Evolutionary conservation across 2,797 vertebrate genomes (phyloP).

Genomic region (Peromyscus aztecus): DNA sequence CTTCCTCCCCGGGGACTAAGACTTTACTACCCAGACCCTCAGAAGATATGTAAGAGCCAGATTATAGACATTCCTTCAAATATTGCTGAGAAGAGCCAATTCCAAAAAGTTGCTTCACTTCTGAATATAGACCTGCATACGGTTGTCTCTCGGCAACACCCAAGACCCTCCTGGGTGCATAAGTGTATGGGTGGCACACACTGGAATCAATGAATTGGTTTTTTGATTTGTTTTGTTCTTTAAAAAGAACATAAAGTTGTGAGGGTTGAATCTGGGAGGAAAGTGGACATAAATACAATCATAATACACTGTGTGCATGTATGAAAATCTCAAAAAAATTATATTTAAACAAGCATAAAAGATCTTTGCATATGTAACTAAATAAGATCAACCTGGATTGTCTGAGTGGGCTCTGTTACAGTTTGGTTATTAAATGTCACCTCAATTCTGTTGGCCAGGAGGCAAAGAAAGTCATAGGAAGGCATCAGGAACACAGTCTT

Average conservation of each 20-base stretch:
- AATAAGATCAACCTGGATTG: background rate
- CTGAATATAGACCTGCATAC: background rate
- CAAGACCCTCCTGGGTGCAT: fast-evolving
- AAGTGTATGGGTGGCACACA: background rate
- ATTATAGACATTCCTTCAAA: background rate
- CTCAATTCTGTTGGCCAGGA: background rate
- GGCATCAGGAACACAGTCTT: background rate
- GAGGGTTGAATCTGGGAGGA: too few species aligned
- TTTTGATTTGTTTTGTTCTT: background rate
- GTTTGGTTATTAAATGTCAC: background rate
- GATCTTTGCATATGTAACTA: background rate
- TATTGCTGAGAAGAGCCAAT: background rate
- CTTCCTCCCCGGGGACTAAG: background rate
- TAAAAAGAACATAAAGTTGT: too few species aligned
- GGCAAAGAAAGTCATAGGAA: background rate
- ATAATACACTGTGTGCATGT: background rate
- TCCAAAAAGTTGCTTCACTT: background rate
- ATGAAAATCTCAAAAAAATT: background rate
- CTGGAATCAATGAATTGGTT: background rate
- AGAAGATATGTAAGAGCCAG: background rate
- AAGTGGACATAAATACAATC: too few species aligned
- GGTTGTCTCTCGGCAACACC: background rate
- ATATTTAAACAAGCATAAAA: background rate
- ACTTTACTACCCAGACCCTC: background rate
- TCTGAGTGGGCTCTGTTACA: background rate